Evolutionary conservation across 2,888 invertebrate genomes (phyloP), one percentile per base, ranked within the genome.

Genomic region (Dastarcus helophoroides): DNA sequence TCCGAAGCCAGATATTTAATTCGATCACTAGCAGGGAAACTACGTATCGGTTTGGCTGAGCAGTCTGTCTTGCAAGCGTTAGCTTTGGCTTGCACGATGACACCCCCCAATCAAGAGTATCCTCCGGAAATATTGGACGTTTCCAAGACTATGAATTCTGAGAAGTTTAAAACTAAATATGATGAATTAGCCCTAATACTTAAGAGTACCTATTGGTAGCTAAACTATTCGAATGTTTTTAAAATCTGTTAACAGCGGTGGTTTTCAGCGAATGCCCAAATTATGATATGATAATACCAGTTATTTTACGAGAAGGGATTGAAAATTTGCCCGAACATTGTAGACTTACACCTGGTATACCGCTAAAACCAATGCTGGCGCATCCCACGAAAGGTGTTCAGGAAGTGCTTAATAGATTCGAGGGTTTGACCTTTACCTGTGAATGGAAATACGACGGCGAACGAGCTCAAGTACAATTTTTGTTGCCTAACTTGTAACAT

Each of bases 361-460:
- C 98, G 7, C 68, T 98, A 40, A 90, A 94, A 58, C 98, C 98
- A 1, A 98, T 98, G 98, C 68, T 98, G 51, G 98, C 98, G 0
- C 95, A 97, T 56, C 97, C 98, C 3, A 93, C 97, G 0, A 88
- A 84, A 58, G 94, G 93, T 3, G 83, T 97, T 2, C 73, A 77
- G 39, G 93, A 94, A 58, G 83, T 95, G 3, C 62, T 95, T 31
- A 71, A 76, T 36, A 71, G 89, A 50, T 76, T 60, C 35, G 60
- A 62, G 36, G 79, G 80, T 8, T 69, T 82, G 40, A 73, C 77
- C 48, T 97, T 99, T 59, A 95, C 95, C 1, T 97, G 97, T 59
- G 98, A 99, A 65, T 99, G 83, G 77, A 98, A 98, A 60, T 98
- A 99, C 60, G 98, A 99, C 62, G 98, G 98, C 1, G 98, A 98